These are phyloP conservation scores for Ridgeia piscesae DNA, from an alignment of 1,140 invertebrate species.

Conservation along the genomic window DNA sequence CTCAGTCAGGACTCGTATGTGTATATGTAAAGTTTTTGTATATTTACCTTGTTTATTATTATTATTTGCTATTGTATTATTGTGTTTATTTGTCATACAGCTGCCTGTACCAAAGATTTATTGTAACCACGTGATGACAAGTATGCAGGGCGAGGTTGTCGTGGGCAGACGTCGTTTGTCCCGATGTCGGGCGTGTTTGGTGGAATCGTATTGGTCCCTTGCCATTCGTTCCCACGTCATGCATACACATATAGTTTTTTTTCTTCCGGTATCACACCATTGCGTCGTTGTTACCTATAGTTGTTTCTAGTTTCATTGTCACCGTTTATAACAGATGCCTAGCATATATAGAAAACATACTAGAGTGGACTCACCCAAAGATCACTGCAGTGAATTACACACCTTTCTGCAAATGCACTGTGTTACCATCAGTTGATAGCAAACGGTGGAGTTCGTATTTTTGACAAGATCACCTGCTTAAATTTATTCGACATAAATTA, in stretches of 20 bases:
- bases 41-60: neutral
- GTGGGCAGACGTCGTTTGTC: neutral
- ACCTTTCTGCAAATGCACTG: neutral
- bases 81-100: slow-evolving; percentile 6
- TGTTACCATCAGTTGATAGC: neutral
- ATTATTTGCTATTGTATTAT: neutral
- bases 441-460: neutral
- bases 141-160: neutral
- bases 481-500: neutral
- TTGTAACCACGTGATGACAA: neutral
- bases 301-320: neutral
- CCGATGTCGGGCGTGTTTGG: neutral
- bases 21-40: neutral
- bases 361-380: neutral
- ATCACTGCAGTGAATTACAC: neutral
- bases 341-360: neutral
- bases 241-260: neutral
- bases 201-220: neutral
- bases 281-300: neutral
- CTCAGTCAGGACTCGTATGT: neutral
- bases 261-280: neutral
- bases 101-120: slow-evolving; percentile 5
- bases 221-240: neutral
- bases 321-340: neutral
- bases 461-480: neutral